Conservation (phyloP, 1,140 invertebrate species). For the Anastrepha ludens region DNA sequence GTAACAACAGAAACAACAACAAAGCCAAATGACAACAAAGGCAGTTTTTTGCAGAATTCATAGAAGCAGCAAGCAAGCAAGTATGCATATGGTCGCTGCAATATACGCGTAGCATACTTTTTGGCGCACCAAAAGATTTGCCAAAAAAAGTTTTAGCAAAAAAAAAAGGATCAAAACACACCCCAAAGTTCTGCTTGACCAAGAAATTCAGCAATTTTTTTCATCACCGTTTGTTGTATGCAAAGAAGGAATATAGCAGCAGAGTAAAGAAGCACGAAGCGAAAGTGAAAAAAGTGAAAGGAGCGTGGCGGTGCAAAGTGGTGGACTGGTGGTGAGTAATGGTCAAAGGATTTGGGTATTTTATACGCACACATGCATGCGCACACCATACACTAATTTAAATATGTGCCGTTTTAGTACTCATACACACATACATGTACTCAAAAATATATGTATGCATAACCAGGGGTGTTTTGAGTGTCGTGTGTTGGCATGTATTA, state of each 20-base stretch:
- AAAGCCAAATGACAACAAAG: neutral
- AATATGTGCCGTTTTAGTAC: neutral
- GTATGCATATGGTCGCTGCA: neutral
- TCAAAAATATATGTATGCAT: neutral
- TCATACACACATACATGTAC: neutral
- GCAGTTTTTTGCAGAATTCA: neutral
- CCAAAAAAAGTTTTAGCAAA: neutral
- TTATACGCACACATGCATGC: neutral
- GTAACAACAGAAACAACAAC: neutral
- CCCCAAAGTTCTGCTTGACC: constrained; percentile 8
- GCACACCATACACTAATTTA: neutral
- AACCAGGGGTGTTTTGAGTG: neutral
- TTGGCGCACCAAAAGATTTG: neutral
- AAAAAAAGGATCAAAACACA: neutral
- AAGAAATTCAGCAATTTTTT: constrained; percentile 4
- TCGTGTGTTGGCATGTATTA: neutral
- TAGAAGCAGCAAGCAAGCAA: neutral
- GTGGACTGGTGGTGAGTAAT: neutral
- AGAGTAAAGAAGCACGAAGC: neutral
- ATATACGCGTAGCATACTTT: constrained; percentile 46
- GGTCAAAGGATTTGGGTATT: constrained; percentile 30
- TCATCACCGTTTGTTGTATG: neutral
- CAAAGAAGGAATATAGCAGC: neutral
- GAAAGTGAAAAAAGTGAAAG: constrained; percentile 28
- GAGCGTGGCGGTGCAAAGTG: neutral